Evolutionary conservation across 2,113 vertebrate species (phyloP), one percentile per base, ranked within the genome.

Genomic region (Pavo muticus): DNA sequence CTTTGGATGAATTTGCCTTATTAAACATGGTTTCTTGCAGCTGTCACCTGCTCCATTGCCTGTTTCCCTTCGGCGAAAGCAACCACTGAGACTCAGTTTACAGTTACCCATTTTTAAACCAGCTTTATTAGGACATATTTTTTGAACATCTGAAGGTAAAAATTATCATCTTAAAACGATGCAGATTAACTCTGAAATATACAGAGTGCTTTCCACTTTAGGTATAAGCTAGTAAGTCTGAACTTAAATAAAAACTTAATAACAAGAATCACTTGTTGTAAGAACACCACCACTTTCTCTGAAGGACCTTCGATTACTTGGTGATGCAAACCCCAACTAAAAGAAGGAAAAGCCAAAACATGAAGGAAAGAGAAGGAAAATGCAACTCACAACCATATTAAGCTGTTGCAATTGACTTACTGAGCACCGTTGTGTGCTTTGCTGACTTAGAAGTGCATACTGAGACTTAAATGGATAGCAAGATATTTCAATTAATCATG

Each of bases 401-500:
- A 95, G 27, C 85, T 70, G 32, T 73, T 82, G 63, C 85, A 84
- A 52, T 72, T 61, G 63, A 71, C 65, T 40, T 48, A 50, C 18
- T 65, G 61, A 88, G 37, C 1, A 0, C 27, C 42, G 52, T 84
- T 77, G 56, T 81, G 76, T 88, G 69, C 85, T 78, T 42, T 27
- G 40, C 44, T 79, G 84, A 86, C 73, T 90, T 87, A 91, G 11
- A 71, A 87, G 75, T 76, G 44, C 88, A 82, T 45, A 84, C 69
- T 72, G 93, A 86, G 83, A 83, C 65, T 85, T 90, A 86, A 85
- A 94, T 52, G 57, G 88, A 91, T 82, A 87, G 81, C 44, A 75
- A 84, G 88, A 24, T 84, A 82, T 79, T 93, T 94, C 80, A 90
- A 67, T 93, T 95, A 84, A 94, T 95, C 74, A 88, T 81, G 73